Evolutionary conservation across 2,888 invertebrate species (phyloP).

Genomic region (Onchidella celtica): DNA sequence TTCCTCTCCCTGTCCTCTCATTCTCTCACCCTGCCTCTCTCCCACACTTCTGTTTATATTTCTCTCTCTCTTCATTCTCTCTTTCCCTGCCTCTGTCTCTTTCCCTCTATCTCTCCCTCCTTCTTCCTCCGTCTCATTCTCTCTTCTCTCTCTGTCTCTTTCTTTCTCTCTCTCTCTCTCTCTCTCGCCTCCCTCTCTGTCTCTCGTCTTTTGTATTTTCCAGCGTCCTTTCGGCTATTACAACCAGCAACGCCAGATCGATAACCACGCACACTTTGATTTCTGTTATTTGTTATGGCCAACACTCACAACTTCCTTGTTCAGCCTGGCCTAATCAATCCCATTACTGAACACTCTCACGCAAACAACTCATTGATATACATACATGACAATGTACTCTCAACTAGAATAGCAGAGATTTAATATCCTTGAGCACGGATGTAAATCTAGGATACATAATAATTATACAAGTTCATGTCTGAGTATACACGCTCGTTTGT

Average conservation of each 20-base stretch:
- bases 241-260: too few relatives aligned
- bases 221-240: background rate
- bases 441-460: too few relatives aligned
- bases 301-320: too few relatives aligned
- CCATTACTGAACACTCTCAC: too few relatives aligned
- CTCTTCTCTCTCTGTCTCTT: background rate
- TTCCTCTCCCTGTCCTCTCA: background rate
- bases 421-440: too few relatives aligned
- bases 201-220: background rate
- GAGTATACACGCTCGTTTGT: too few relatives aligned
- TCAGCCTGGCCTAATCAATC: too few relatives aligned
- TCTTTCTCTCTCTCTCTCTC: background rate
- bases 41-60: background rate
- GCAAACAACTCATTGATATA: too few relatives aligned
- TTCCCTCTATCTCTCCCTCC: background rate
- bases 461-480: background rate
- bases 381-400: too few relatives aligned
- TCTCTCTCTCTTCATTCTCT: slow-evolving; percentile 2
- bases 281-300: too few relatives aligned
- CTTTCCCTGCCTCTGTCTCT: background rate
- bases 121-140: background rate
- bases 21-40: background rate
- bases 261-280: too few relatives aligned
- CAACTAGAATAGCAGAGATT: too few relatives aligned
- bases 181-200: background rate